phyloP scores from a whole-genome alignment of 2,797 vertebrate genomes.

The Leuciscus waleckii region DNA sequence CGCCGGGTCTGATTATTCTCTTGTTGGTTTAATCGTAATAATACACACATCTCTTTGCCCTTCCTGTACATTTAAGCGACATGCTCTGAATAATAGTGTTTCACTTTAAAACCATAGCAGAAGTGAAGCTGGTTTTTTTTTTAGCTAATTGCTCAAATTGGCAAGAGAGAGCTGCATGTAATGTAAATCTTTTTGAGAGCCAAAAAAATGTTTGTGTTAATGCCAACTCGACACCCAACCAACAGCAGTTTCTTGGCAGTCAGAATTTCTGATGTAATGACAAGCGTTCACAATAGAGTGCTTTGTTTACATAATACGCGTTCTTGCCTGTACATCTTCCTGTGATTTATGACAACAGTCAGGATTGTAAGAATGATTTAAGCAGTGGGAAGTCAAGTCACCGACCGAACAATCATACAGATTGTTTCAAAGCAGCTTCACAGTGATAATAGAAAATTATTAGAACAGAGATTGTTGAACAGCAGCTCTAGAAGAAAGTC shows the following conservation, averaged over 20 bases:
- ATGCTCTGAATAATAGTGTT: not conserved
- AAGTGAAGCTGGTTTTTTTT: not conserved
- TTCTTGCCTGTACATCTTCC: not conserved
- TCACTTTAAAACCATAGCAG: not conserved
- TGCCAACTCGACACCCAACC: conserved; percentile 10
- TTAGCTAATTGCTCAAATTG: not conserved
- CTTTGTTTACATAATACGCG: conserved; percentile 4
- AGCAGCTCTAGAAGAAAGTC: too few relatives aligned
- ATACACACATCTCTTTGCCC: not conserved
- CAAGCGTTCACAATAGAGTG: not conserved
- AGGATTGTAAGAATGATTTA: not conserved
- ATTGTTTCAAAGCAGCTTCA: too few relatives aligned
- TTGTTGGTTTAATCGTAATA: not conserved
- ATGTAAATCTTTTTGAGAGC: not conserved
- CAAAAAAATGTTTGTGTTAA: not conserved
- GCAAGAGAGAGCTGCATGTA: not conserved
- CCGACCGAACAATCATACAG: too few relatives aligned
- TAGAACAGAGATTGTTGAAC: too few relatives aligned
- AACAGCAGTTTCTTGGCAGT: conserved; percentile 26
- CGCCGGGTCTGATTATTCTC: not conserved
- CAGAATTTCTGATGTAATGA: not conserved
- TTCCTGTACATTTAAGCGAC: not conserved
- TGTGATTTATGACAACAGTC: not conserved
- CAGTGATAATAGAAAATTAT: too few relatives aligned
- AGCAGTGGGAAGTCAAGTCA: not conserved